Percentiles rank a stretch among this genome's conserved stretches.
Evolutionary conservation across 2,888 invertebrate species (phyloP).

Genomic region (Pachydiplax longipennis): DNA sequence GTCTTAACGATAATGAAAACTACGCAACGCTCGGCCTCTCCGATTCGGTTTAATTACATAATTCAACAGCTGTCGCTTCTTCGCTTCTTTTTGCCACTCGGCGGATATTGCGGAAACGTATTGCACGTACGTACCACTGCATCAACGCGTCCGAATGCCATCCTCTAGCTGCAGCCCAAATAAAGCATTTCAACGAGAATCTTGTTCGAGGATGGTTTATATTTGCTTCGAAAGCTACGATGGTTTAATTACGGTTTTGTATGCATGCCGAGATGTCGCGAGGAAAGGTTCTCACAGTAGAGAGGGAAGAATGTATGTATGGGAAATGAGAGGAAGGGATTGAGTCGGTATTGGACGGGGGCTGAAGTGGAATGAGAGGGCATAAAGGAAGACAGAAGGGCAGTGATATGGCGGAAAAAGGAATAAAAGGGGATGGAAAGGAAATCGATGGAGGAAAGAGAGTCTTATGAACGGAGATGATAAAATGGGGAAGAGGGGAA

Average conservation of each 20-base stretch:
- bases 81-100: too few relatives aligned
- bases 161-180: not conserved
- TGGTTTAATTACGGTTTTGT: constrained; percentile 18
- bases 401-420: not conserved
- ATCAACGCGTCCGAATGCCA: too few relatives aligned
- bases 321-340: not conserved
- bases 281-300: not conserved
- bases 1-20: too few relatives aligned
- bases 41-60: too few relatives aligned
- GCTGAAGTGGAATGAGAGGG: not conserved
- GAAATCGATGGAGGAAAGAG: not conserved
- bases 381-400: not conserved
- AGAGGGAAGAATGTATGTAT: not conserved
- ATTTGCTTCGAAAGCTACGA: not conserved
- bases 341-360: not conserved
- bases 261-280: not conserved
- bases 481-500: not conserved
- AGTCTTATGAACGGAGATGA: not conserved
- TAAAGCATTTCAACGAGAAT: not conserved
- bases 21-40: too few relatives aligned
- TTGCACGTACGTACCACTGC: too few relatives aligned
- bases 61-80: too few relatives aligned
- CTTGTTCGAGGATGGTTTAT: not conserved
- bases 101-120: too few relatives aligned
- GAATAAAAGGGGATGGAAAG: not conserved